A percentile compares a stretch with the other conserved stretches of the same genome.
Conservation (phyloP, 2,888 invertebrate species). For the Volucella zonaria region DNA sequence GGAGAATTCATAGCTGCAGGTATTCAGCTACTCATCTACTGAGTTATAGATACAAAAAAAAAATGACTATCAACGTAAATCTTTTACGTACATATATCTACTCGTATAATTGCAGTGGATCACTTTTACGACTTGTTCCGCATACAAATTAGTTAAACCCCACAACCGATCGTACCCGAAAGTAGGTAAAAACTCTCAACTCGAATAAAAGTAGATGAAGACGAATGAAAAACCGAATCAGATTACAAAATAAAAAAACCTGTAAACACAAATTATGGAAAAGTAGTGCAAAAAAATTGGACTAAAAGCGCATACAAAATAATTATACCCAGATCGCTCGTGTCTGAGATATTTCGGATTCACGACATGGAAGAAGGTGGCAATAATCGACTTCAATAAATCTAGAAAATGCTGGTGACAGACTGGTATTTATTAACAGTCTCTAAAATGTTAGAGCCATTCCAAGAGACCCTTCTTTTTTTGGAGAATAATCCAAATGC, state of each 20-base stretch:
- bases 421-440: no score
- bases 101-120: slow-evolving; percentile 65
- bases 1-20: slow-evolving; percentile 50
- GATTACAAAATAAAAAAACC: slow-evolving; percentile 37
- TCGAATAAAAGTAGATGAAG: slow-evolving; percentile 17
- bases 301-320: slow-evolving; percentile 57
- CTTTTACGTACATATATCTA: no score
- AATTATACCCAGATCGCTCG: slow-evolving; percentile 24
- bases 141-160: slow-evolving; percentile 58
- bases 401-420: no score
- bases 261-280: slow-evolving; percentile 57
- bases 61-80: slow-evolving; percentile 55
- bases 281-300: slow-evolving; percentile 55
- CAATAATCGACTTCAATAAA: no score
- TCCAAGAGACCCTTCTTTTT: no score
- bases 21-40: slow-evolving; percentile 10
- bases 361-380: neutral
- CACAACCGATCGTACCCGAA: neutral
- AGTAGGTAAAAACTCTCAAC: neutral
- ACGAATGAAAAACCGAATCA: slow-evolving; percentile 20
- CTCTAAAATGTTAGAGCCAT: no score
- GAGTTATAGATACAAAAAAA: slow-evolving; percentile 13
- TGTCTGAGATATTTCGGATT: neutral
- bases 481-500: no score
- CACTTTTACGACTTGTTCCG: slow-evolving; percentile 66